A percentile compares a stretch with the other conserved stretches of the same genome.
phyloP scores from a whole-genome alignment of 2,888 invertebrate genomes.

The Tipula unca region DNA sequence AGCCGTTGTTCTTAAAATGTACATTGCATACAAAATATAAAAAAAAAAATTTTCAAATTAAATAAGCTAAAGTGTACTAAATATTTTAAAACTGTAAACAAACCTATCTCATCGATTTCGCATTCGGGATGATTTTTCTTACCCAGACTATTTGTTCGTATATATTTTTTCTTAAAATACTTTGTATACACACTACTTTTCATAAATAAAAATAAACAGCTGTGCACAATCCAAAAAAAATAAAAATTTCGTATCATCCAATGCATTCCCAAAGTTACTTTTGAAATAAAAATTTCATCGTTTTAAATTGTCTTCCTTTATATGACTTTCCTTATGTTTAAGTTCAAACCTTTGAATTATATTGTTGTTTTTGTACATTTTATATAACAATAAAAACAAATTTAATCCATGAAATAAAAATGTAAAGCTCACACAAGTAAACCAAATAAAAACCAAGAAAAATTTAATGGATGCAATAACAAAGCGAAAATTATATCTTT shows the following conservation, averaged over 20 bases:
- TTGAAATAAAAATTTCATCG: not conserved
- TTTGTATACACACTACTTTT: not conserved
- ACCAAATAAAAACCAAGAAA: not conserved
- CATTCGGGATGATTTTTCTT: too few species aligned
- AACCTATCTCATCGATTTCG: too few species aligned
- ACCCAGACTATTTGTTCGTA: too few species aligned
- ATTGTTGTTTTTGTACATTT: not conserved
- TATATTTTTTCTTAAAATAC: too few species aligned
- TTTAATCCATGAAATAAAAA: not conserved
- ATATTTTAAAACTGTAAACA: too few species aligned
- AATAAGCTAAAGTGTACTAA: too few species aligned
- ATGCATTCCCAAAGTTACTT: not conserved
- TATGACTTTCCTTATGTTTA: not conserved
- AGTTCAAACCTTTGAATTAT: not conserved
- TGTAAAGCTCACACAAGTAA: not conserved
- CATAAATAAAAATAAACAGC: not conserved
- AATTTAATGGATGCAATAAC: conserved; percentile 8
- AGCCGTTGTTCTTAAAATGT: too few species aligned
- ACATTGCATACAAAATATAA: too few species aligned
- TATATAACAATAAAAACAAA: not conserved
- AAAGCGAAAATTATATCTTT: conserved; percentile 14
- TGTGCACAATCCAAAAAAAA: not conserved
- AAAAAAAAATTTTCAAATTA: too few species aligned
- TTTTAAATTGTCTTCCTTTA: not conserved
- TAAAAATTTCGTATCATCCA: not conserved